A percentile compares a stretch with the other conserved stretches of the same genome.
Conservation (phyloP, 2,888 invertebrate species). For the Leptopilina syphax region DNA sequence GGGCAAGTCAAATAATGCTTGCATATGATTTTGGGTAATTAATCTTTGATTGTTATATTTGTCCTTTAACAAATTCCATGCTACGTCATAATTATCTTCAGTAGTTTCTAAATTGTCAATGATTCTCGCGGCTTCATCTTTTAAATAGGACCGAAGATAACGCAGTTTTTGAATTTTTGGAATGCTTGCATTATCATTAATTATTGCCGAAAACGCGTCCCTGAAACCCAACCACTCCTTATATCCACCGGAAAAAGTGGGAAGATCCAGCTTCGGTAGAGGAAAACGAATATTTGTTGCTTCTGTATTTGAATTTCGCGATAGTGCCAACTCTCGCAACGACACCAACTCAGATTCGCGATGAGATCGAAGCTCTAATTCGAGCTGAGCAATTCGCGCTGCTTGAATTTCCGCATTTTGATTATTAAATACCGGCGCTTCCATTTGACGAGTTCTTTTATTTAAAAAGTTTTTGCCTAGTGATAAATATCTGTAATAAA, state of each 20-base stretch:
- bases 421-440: not conserved
- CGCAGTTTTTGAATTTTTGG: constrained; percentile 8
- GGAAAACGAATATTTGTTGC: no score
- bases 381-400: not conserved
- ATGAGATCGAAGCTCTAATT: no score
- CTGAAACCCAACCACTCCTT: constrained; percentile 32
- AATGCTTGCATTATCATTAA: not conserved
- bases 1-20: no score
- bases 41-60: no score
- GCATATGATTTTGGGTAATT: no score
- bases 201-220: constrained; percentile 22
- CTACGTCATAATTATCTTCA: constrained; percentile 4
- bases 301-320: no score
- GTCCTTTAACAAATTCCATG: not conserved
- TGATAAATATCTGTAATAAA: constrained; percentile 6
- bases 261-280: not conserved
- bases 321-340: no score
- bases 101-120: not conserved
- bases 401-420: not conserved
- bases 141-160: constrained; percentile 28
- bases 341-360: no score
- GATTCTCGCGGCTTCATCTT: not conserved
- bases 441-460: not conserved
- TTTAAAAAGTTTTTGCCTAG: not conserved
- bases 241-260: not conserved